A percentile compares a stretch with the other conserved stretches of the same genome.
These are phyloP conservation scores for Sebastes cheni DNA, from an alignment of 2,797 vertebrate species.

Conservation along the genomic window DNA sequence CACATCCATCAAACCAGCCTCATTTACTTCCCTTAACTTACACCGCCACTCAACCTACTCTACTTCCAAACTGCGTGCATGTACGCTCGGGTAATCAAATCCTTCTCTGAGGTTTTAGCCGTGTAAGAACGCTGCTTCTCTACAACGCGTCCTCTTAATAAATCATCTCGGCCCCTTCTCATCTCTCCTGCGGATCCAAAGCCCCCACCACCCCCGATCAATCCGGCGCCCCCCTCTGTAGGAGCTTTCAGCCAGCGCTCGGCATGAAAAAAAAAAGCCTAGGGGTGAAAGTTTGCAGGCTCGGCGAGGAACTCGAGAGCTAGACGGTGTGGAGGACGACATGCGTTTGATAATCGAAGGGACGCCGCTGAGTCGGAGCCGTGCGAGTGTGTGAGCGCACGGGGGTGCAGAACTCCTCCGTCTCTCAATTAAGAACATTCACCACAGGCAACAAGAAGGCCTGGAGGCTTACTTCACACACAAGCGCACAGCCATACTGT, in stretches of 20 bases:
- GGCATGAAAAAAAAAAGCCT: background rate
- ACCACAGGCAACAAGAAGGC: slow-evolving; percentile 21
- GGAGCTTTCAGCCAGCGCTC: background rate
- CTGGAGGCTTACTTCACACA: slow-evolving; percentile 2
- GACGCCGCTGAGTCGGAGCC: slow-evolving; percentile 2
- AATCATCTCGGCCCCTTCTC: slow-evolving; percentile 48
- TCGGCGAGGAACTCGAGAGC: slow-evolving; percentile 6
- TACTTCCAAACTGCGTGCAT: background rate
- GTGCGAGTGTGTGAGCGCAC: background rate
- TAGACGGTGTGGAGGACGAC: background rate
- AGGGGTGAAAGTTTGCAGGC: slow-evolving; percentile 18
- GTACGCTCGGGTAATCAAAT: background rate
- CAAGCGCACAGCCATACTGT: background rate
- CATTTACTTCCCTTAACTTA: slow-evolving; percentile 47
- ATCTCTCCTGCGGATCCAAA: slow-evolving; percentile 19
- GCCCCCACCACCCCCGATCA: slow-evolving; percentile 9
- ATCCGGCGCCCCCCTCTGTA: slow-evolving; percentile 20
- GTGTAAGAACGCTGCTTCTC: background rate
- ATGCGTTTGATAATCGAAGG: slow-evolving; percentile 45
- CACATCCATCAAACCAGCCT: slow-evolving; percentile 43
- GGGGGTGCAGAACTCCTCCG: slow-evolving; percentile 16
- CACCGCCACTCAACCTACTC: slow-evolving; percentile 1
- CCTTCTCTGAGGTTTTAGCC: slow-evolving; percentile 8
- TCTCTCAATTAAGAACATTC: slow-evolving; percentile 56
- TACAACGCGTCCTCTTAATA: slow-evolving; percentile 26